Evolutionary conservation across 2,797 vertebrate species (phyloP), one percentile per base, ranked within the genome.

Genomic region (Emys orbicularis): DNA sequence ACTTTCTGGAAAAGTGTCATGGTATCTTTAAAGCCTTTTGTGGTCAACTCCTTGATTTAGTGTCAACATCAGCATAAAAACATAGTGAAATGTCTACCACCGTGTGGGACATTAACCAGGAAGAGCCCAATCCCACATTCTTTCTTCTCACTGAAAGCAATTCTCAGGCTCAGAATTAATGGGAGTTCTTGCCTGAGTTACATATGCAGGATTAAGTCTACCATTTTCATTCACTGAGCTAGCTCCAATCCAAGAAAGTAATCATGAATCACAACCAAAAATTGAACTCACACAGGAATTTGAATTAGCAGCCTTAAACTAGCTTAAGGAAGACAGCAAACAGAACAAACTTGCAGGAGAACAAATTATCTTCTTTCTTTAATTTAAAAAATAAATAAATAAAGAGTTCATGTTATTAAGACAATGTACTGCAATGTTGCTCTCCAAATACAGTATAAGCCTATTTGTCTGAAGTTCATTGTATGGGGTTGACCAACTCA

Each of bases 161-260:
- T 49, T 4, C 8, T 86, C 49, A 92, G 81, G 57, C 37, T 77
- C 82, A 92, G 57, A 80, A 90, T 86, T 92, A 82, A 41, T 3
- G 3, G 29, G 79, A 79, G 41, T 83, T 92, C 61, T 82, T 47
- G 80, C 81, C 50, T 50, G 68, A 86, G 12, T 83, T 79, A 89
- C 94, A 91, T 18, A 21, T 15, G 54, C 18, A 68, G 72, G 52
- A 92, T 2, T n/a, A 27, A 89, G 88, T 34, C 34, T 90, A 74
- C 47, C 31, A 31, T 85, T 88, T 90, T 86, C 23, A 83, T 21
- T 52, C 44, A 77, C 88, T 84, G n/a, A 80, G 83, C 47, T 83
- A 90, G 19, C 13, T 87, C 37, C 89, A 72, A 93, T 90, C 61
- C 90, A 59, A 92, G 49, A 93, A 3, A 52, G 16, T 27, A 91